Evolutionary conservation across 2,888 invertebrate species (phyloP).

Genomic region (Chorisops tibialis): DNA sequence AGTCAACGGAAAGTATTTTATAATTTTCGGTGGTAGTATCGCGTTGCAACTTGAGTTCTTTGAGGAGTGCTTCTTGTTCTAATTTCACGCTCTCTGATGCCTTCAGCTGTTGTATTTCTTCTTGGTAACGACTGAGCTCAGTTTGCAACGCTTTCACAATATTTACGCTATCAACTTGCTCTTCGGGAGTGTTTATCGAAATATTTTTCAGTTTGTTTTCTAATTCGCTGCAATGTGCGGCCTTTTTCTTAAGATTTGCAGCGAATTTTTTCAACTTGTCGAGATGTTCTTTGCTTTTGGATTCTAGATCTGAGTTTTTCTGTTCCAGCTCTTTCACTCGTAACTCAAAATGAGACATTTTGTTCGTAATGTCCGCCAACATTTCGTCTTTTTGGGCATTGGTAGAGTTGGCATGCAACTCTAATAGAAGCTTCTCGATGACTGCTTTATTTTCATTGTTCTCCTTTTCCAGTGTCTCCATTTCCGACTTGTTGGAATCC

Average conservation of each 20-base stretch:
- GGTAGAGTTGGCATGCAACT: conserved; percentile 35
- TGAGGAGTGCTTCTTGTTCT: background rate
- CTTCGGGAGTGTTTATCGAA: background rate
- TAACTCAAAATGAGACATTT: conserved; percentile 50
- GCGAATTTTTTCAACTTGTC: conserved; percentile 79
- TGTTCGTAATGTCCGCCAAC: conserved; percentile 38
- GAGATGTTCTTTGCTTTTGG: conserved; percentile 65
- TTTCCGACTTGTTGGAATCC: conserved; percentile 52
- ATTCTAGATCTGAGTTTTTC: conserved; percentile 53
- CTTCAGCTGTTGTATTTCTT: background rate
- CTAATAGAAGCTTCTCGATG: conserved; percentile 37
- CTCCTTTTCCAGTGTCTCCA: conserved; percentile 52
- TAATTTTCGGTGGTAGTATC: background rate
- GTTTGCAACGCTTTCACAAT: background rate
- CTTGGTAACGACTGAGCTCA: background rate
- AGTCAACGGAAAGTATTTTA: background rate
- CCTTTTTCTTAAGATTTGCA: conserved; percentile 71
- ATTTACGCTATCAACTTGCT: background rate
- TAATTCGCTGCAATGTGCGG: conserved; percentile 61
- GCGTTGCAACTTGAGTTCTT: background rate
- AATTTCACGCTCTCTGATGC: background rate
- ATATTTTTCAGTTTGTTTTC: conserved; percentile 54
- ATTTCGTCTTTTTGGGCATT: conserved; percentile 32
- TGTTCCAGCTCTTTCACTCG: conserved; percentile 38
- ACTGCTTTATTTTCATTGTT: conserved; percentile 43